Evolutionary conservation across 2,113 vertebrate species (phyloP), one percentile per base, ranked within the genome.

Genomic region (Cottus gobio): DNA sequence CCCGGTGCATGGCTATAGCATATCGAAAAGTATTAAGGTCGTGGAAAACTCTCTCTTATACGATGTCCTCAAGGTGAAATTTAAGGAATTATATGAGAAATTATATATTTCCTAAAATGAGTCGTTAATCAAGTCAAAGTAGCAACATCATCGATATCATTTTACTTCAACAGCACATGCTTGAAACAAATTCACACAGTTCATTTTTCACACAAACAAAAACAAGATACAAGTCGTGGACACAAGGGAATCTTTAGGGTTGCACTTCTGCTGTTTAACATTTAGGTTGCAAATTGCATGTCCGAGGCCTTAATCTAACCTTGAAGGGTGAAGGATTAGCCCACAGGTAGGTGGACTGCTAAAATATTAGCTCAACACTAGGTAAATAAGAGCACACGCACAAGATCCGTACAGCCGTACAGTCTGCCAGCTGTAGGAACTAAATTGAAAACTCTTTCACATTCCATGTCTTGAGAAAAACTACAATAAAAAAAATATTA

Each of bases 281-380:
- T 26, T 42, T 1, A 62, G 4, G 36, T 15, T n/a, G 11, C 52
- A 36, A 13, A 71, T 12, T 52, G 36, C 30, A 74, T 52, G 37
- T 58, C 18, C 30, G 16, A 26, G 50, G 44, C 39, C 6, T 57
- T 80, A 63, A 85, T 88, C 80, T 85, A 34, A 93, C 91, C 91
- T 92, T 93, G 89, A 90, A 68, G 48, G 44, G 31, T 87, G 85
- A 87, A 76, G 71, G 64, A 75, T 34, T 73, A 84, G 77, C 44
- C 69, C 46, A 71, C 75, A 75, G 60, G 68, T 71, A 7, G 42
- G 52, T 26, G 10, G 69, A 46, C 75, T 58, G 74, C 54, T 75
- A 39, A 62, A 76, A 79, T 84, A 77, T 87, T 82, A 82, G 57
- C 86, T 58, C 22, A 75, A 56, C 75, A 28, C 24, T 44, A 56